Conservation (phyloP, 1,140 invertebrate genomes). For the Triops longicaudatus region DNA sequence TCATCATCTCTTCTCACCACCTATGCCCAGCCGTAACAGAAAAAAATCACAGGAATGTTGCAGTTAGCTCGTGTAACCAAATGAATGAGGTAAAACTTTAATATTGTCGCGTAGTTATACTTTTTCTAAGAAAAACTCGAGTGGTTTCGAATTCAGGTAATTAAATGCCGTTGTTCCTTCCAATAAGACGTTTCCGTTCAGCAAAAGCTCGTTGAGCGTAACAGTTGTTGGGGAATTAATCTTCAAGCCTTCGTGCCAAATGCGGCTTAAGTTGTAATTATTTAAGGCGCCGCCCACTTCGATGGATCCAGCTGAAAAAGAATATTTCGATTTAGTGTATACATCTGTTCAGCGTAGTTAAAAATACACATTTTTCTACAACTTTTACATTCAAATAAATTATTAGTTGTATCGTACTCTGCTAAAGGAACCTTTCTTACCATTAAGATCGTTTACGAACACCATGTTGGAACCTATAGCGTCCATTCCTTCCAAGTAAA, state of each 20-base stretch:
- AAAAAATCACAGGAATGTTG: neutral
- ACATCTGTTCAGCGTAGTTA: too few species aligned
- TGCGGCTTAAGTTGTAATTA: neutral
- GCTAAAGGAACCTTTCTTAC: neutral
- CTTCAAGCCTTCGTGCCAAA: neutral
- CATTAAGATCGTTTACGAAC: neutral
- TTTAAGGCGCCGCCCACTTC: neutral
- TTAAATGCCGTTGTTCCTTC: neutral
- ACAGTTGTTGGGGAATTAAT: neutral
- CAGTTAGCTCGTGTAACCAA: neutral
- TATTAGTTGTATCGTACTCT: too few species aligned
- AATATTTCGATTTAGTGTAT: neutral
- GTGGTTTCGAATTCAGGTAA: neutral
- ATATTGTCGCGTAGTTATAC: neutral
- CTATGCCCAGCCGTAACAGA: neutral
- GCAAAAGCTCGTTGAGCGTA: neutral
- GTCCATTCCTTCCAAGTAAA: neutral
- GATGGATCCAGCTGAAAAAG: neutral
- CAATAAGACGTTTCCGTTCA: neutral
- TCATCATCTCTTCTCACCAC: neutral
- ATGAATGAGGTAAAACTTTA: neutral
- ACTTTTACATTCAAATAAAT: too few species aligned
- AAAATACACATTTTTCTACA: too few species aligned
- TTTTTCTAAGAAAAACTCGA: neutral
- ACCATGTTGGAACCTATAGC: neutral